Evolutionary conservation across 2,888 invertebrate species (phyloP), one percentile per base, ranked within the genome.

Genomic region (Macaria liturata): DNA sequence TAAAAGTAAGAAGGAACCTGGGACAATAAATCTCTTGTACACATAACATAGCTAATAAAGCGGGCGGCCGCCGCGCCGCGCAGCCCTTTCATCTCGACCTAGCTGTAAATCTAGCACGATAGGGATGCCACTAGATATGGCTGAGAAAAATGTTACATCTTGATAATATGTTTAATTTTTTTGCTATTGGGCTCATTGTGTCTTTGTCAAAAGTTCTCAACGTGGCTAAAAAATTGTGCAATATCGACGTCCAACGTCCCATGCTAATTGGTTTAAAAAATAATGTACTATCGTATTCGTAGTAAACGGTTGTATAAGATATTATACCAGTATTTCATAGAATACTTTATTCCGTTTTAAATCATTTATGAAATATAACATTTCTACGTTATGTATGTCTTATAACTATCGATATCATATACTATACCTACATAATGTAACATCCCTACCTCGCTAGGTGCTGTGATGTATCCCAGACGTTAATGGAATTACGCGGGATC

Each of bases 401-500:
- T 3, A 42, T 42, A 42, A 9, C 5, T 42, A 42, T 42, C 42
- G 42, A 42, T 42, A 42, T 5, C 1, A 42, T 42, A 42, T 42
- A 39, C 5, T 39, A 39, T 39, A n/a, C 9, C 4, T 42, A 8
- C 9, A 9, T 9, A 42, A 42, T 7, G n/a, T 34, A 9, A n/a
- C 46, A 52, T 52, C 57, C 50, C 50, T 56, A 55, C 6, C 43
- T 50, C 46, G 57, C 57, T 54, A 66, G 66, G 67, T 69, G 71
- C 68, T 68, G 80, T 86, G 86, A 86, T 85, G 83, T 85, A 86
- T 86, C 76, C 76, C 65, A 72, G 72, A 81, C 84, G 82, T 84
- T 86, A 86, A 84, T 81, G 81, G 84, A 83, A 85, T 86, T 84
- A 84, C 82, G 77, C 76, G 72, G 79, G 72, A 78, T 81, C 78